Percentiles rank a stretch among this genome's conserved stretches.
These are phyloP conservation scores for Scortum barcoo DNA, from an alignment of 2,113 vertebrate species.

Conservation along the genomic window DNA sequence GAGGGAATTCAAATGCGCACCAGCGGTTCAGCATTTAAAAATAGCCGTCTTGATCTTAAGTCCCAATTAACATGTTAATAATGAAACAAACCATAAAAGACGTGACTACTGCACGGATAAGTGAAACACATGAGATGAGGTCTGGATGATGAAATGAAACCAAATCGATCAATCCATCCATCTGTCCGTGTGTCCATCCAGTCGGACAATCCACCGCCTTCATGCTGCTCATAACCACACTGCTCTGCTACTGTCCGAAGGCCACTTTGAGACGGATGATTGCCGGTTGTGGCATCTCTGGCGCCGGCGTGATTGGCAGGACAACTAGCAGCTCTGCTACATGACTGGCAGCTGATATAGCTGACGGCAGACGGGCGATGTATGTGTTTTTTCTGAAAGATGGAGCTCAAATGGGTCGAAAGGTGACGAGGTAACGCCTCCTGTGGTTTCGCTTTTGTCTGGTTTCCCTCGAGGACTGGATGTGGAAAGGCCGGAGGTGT, in stretches of 20 bases:
- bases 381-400: conserved; percentile 1
- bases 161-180: neutral
- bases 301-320: conserved; percentile 18
- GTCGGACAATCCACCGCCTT: neutral
- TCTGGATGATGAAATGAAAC: neutral
- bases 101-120: neutral
- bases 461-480: neutral
- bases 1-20: conserved; percentile 22
- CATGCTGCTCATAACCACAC: conserved; percentile 28
- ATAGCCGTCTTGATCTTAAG: conserved; percentile 3
- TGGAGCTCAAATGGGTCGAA: neutral
- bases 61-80: conserved; percentile 20
- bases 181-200: neutral
- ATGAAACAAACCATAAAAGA: conserved; percentile 6
- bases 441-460: neutral
- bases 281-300: neutral
- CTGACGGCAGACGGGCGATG: conserved; percentile 14
- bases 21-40: conserved; percentile 5
- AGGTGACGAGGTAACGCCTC: neutral
- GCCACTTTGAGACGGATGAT: conserved; percentile 44
- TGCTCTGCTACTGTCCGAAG: conserved; percentile 21
- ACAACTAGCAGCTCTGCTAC: neutral
- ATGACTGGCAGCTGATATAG: conserved; percentile 21
- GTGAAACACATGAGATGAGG: neutral
- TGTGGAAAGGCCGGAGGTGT: neutral